Base-by-base conservation (phyloP, 2,888 invertebrate species). In the Stenichneumon culpator region DNA sequence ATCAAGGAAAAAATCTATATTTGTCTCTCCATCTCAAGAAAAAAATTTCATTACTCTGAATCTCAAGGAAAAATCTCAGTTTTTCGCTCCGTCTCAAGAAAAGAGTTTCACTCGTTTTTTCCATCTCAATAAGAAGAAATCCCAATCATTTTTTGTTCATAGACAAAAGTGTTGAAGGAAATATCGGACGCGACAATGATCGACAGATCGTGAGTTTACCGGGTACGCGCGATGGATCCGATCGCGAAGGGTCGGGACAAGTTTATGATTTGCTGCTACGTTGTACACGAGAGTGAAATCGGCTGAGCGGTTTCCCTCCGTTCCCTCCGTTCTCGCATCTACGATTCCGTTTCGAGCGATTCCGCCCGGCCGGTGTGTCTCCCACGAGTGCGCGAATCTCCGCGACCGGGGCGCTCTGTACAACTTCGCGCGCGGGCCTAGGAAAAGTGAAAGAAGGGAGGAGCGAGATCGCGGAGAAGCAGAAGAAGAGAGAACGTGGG, bases 201-300 rank as follows among this genome's bases (percentile, higher is more conserved):
- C 16, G 63, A 54, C 70, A 19, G 50, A 63, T 60, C 50, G 60
- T 69, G 39, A n/a, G 3, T 22, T 14, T 11, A 50, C 28, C 74
- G 75, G 19, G 50, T 19, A 22, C 52, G 36, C 67, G 87, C 84
- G 85, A 92, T 91, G 91, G 91, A 89, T 89, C 86, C 88, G 81
- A 87, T 84, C 67, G 87, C 87, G 86, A 87, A 88, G 86, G 88
- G 86, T 80, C 87, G 89, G 70, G 83, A 88, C 86, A 90, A 89
- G 87, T 91, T 90, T 86, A 89, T 88, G 89, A 91, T 91, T 85
- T 84, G 81, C 68, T 88, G 90, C 87, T 90, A 90, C 89, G 91
- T 89, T 83, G 89, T 89, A 88, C 89, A 90, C 89, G 90, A 90
- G 89, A 92, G 91, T 89, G 92, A 92, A 89, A 91, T 92, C 89